Evolutionary conservation across 2,797 vertebrate species (phyloP), one percentile per base, ranked within the genome.

Genomic region (Xiphophorus birchmanni): DNA sequence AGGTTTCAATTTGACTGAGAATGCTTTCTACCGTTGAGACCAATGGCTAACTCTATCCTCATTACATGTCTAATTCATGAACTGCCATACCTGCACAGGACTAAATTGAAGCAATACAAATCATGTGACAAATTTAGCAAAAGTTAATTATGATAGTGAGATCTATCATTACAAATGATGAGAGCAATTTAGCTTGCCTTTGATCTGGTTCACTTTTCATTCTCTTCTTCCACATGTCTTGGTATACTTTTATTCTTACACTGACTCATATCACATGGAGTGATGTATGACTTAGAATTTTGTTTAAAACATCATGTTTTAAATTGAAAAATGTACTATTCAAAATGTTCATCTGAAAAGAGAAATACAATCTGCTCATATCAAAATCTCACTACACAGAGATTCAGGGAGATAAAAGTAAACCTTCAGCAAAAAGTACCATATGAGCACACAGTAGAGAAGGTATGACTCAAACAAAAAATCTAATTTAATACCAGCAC

Each of bases 401-500:
- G 13, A 77, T 76, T 79, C 67, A 73, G 15, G 74, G 37, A 44
- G 15, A 77, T 58, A 48, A 0, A 84, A 78, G 63, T 26, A 9
- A 75, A 74, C 74, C 45, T 21, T 56, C 42, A 45, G 80, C 48
- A 77, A 54, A 74, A 15, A 17, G 63, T 21, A 90, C 84, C 78
- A 37, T 47, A 47, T n/a, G 5, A 37, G 17, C 23, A 40, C 47
- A 71, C 90, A 82, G 50, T 48, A 86, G 90, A 86, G 91, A 88
- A 84, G 80, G 82, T 89, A 93, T 94, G 94, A 92, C 92, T 94
- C 94, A 93, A 90, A 79, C 29, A 76, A 90, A 91, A 91, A 89
- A 93, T 56, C 1, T 0, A 13, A 74, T 40, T 74, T 40, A 23
- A 21, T 11, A 26, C 17, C 4, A 37, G 5, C 3, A 37, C 44